phyloP scores from a whole-genome alignment of 2,797 vertebrate species.

The Sebastes hubbsi region DNA sequence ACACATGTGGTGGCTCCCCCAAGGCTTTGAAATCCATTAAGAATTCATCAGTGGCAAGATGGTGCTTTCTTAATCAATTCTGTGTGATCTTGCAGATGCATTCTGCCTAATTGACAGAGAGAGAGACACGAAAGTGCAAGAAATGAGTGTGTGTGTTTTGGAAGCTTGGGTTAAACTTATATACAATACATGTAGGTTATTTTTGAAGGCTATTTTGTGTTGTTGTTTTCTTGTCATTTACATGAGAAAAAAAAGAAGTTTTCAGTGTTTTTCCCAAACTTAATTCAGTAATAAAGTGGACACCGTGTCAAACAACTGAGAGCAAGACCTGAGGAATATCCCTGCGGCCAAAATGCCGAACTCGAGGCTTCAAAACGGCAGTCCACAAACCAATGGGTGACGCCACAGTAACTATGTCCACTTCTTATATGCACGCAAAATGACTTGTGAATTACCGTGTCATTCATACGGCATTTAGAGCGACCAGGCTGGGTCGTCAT shows the following conservation, averaged over 20 bases:
- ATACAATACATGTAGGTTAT: background rate
- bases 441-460: too few species aligned
- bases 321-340: background rate
- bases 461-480: too few species aligned
- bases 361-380: too few species aligned
- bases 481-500: too few species aligned
- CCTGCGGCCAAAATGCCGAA: too few species aligned
- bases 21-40: conserved; percentile 62
- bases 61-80: conserved; percentile 78
- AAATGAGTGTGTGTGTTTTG: conserved; percentile 8
- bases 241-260: too few species aligned
- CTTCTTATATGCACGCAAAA: too few species aligned
- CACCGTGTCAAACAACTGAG: background rate
- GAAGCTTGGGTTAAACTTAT: background rate
- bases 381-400: too few species aligned
- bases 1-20: conserved; percentile 63
- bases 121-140: background rate
- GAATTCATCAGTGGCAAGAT: conserved; percentile 78
- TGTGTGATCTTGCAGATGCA: conserved; percentile 67
- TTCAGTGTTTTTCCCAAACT: too few species aligned
- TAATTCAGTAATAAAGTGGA: background rate
- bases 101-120: conserved; percentile 44
- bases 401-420: accelerated
- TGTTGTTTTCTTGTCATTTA: background rate
- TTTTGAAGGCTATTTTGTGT: background rate